Evolutionary conservation across 2,888 invertebrate species (phyloP).

Genomic region (Ashinkailepas kermadecensis): DNA sequence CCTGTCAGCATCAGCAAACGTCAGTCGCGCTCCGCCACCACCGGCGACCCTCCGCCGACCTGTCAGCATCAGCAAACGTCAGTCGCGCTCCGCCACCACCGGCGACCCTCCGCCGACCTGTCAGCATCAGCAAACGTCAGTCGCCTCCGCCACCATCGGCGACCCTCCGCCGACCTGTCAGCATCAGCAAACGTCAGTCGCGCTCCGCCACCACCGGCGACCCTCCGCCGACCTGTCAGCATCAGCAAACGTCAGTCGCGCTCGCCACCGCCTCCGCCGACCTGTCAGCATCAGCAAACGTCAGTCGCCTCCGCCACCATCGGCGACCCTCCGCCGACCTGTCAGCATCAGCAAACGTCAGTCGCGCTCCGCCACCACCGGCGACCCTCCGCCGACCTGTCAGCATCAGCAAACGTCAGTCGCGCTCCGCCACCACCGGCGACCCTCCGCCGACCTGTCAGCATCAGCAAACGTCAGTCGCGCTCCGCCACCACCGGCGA

Average conservation of each 20-base stretch:
- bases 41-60: background rate
- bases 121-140: background rate
- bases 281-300: no score
- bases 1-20: background rate
- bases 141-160: background rate
- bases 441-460: background rate
- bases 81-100: slow-evolving; percentile 54
- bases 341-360: background rate
- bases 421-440: slow-evolving; percentile 53
- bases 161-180: background rate
- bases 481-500: background rate
- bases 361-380: background rate
- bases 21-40: background rate
- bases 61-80: no score
- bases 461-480: background rate
- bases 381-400: background rate
- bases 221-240: background rate
- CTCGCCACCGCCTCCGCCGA: background rate
- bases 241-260: background rate
- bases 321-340: background rate
- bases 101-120: background rate
- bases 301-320: slow-evolving; percentile 52
- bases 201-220: slow-evolving; percentile 53
- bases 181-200: no score
- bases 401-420: no score